Percentiles rank a stretch among this genome's conserved stretches.
These are phyloP conservation scores for Prinia subflava DNA, from an alignment of 2,113 vertebrate genomes.

Conservation along the genomic window DNA sequence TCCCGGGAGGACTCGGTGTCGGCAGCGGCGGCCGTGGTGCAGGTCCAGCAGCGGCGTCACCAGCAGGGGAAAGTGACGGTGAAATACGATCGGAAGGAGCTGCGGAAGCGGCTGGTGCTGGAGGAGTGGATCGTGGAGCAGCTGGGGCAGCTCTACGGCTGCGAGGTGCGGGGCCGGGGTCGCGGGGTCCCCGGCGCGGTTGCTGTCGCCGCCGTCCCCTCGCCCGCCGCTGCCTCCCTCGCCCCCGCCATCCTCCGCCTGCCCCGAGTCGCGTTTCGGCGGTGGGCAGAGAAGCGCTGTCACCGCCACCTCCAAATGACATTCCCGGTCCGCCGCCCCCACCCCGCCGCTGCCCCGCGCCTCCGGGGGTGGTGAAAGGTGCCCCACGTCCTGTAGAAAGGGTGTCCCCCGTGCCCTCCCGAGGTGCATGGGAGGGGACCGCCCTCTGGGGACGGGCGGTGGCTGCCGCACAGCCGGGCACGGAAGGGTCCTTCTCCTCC, in stretches of 20 bases:
- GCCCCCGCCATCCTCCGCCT: background rate
- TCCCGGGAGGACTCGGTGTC: slow-evolving; percentile 51
- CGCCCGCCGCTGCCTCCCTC: background rate
- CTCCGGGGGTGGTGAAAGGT: background rate
- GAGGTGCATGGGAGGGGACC: background rate
- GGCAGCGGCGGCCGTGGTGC: slow-evolving; percentile 36
- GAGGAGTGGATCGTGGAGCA: slow-evolving; percentile 98
- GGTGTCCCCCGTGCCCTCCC: background rate
- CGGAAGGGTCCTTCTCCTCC: background rate
- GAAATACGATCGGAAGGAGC: slow-evolving; percentile 96
- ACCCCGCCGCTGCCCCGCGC: background rate
- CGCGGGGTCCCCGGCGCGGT: background rate
- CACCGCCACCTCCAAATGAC: slow-evolving; percentile 42
- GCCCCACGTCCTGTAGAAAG: background rate
- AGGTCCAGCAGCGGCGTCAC: slow-evolving; percentile 78
- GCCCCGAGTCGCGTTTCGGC: background rate
- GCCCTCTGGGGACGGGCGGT: background rate
- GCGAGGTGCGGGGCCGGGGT: slow-evolving; percentile 78
- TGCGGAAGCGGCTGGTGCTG: slow-evolving; percentile 89
- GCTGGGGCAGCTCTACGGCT: slow-evolving; percentile 92
- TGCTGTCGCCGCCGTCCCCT: background rate
- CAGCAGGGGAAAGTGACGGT: slow-evolving; percentile 96
- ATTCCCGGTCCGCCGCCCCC: background rate
- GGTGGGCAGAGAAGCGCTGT: background rate
- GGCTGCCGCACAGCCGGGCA: background rate